Evolutionary conservation across 2,888 invertebrate genomes (phyloP), one percentile per base, ranked within the genome.

Genomic region (Aricia artaxerxes): DNA sequence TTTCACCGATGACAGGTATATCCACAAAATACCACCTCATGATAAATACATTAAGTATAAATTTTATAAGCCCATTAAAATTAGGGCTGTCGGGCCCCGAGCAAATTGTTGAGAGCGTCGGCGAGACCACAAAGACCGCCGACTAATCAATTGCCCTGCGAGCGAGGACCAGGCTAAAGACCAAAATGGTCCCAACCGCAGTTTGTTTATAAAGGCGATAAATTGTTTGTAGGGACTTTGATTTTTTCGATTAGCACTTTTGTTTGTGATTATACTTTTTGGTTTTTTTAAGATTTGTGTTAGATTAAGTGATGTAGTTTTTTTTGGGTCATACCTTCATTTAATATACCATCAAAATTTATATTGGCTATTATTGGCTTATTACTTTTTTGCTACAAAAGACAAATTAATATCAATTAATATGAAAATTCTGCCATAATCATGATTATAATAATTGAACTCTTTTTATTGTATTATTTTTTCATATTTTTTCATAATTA

Each of bases 61-160:
- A 93, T 93, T 93, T 94, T 92, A 94, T 93, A 93, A 92, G 93
- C 87, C 92, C 90, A 94, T 94, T 94, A 94, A 94, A 94, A 94
- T 94, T 94, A 93, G 93, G 93, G 93, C 93, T 92, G 92, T 90
- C 91, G 90, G 86, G 91, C 93, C 92, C 89, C 92, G 87, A 93
- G 93, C 94, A 93, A 94, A 94, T 94, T 93, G 93, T 92, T 89
- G 88, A 89, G 90, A 91, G 90, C 91, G 90, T 90, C 92, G 92
- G 91, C 91, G 84, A 84, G 87, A 86, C 87, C 89, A 89, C 93
- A 93, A 93, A 93, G 93, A 85, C 83, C 85, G 87, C 91, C 92
- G 92, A 86, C 91, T 93, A 92, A 94, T 93, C 94, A 94, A 93
- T 93, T 94, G 93, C 90, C 88, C 89, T 79, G 76, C 78, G 82